Base-by-base conservation (phyloP, 1,140 invertebrate species). In the Lycorma delicatula region DNA sequence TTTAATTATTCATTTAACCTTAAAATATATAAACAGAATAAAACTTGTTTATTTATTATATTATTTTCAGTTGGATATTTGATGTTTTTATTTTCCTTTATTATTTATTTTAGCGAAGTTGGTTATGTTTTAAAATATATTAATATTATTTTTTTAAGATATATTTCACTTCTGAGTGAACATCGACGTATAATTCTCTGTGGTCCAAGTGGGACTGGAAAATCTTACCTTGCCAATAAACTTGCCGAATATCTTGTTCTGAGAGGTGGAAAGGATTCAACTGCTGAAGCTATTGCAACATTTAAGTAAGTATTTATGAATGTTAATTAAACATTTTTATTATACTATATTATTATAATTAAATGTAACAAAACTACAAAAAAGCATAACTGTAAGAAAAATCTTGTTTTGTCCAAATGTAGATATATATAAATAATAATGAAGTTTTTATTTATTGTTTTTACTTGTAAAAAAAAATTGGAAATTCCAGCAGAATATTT, bases 131-230 rank as follows among this genome's bases (percentile, higher is more conserved):
- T n/a, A n/a, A n/a, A n/a, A n/a, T n/a, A n/a, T n/a, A n/a, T n/a
- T n/a, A n/a, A n/a, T n/a, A n/a, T n/a, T n/a, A n/a, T n/a, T n/a
- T n/a, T n/a, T n/a, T n/a, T n/a, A 65, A 79, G 79, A 68, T 92
- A 93, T 64, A 81, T 93, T 4, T 86, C 89, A 4, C 75, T 97
- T 38, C 71, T 99, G 47, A 84, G 87, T 22, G 93, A 98, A 68
- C 93, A 98, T 74, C 77, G 93, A 29, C 76, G 95, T 18, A 85
- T 99, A 26, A 96, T 98, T 47, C 74, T 99, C 2, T 97, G 93
- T 76, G 97, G 97, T 0, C 93, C 95, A 1, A 94, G 91, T 68
- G 96, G 95, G 27, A 98, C 94, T 0, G 96, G 97, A 5, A 99
- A 99, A 72, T 95, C 93, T 3, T 97, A 97, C 69, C 74, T 98